Evolutionary conservation across 1,140 invertebrate species (phyloP).

Genomic region (Planococcus citri): DNA sequence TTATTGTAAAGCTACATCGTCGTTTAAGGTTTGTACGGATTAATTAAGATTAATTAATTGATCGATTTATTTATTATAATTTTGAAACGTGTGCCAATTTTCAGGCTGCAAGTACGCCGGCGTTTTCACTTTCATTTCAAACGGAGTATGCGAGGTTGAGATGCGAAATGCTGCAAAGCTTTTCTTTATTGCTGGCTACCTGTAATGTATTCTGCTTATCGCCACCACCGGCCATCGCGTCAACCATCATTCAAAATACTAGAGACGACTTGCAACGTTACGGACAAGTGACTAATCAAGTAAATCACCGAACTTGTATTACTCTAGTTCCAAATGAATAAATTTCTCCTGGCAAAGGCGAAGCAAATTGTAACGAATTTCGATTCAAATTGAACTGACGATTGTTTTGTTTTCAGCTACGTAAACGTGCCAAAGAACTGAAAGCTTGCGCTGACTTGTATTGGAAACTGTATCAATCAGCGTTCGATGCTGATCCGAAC

Average conservation of each 20-base stretch:
- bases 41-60: too few relatives aligned
- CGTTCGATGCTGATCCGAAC: conserved; percentile 82
- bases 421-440: conserved; percentile 64
- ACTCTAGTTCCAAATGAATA: too few relatives aligned
- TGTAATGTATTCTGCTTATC: conserved; percentile 75
- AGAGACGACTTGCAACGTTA: conserved; percentile 70
- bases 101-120: conserved; percentile 55
- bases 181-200: conserved; percentile 59
- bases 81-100: too few relatives aligned
- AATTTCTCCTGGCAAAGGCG: too few relatives aligned
- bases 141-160: conserved; percentile 61
- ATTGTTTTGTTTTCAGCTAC: conserved; percentile 38
- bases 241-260: conserved; percentile 59
- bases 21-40: conserved; percentile 65
- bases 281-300: conserved; percentile 67
- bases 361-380: too few relatives aligned
- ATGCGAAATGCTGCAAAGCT: conserved; percentile 60
- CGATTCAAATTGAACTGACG: neutral
- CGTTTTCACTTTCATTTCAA: conserved; percentile 56
- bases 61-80: too few relatives aligned
- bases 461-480: conserved; percentile 72
- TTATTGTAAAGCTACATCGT: conserved; percentile 52
- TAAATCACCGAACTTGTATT: conserved; percentile 29
- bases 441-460: conserved; percentile 61
- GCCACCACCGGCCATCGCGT: conserved; percentile 82